Percentiles rank a stretch among this genome's conserved stretches.
These are phyloP conservation scores for Siphamia tubifer DNA, from an alignment of 2,113 vertebrate species.

Conservation along the genomic window DNA sequence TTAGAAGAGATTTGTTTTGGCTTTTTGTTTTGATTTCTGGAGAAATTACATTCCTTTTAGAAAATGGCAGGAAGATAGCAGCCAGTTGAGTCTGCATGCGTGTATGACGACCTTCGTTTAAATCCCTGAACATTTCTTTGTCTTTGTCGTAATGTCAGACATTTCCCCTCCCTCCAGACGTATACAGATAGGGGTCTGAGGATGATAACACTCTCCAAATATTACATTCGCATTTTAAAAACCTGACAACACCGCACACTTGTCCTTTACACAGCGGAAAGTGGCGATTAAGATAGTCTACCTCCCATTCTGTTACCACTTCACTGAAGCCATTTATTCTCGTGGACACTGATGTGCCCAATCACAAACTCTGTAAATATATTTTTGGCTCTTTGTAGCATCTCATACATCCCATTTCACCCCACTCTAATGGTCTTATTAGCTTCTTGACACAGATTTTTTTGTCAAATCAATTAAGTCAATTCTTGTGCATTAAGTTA, in stretches of 20 bases:
- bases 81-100: background rate
- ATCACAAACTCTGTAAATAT: background rate
- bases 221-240: background rate
- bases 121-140: conserved; percentile 37
- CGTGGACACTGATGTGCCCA: background rate
- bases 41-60: conserved; percentile 68
- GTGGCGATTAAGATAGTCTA: background rate
- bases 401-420: background rate
- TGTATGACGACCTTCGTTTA: conserved; percentile 22
- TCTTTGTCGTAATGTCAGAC: conserved; percentile 45
- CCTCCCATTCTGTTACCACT: background rate
- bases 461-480: too few relatives aligned
- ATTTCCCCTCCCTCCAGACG: background rate
- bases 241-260: background rate
- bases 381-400: background rate
- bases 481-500: too few relatives aligned
- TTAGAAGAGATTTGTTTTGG: conserved; percentile 65
- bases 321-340: background rate
- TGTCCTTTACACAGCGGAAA: background rate
- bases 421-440: background rate
- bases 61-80: conserved; percentile 68
- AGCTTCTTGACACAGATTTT: background rate
- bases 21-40: conserved; percentile 72
- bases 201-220: conserved; percentile 8
- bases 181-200: background rate